Conservation (phyloP, 2,113 vertebrate genomes). For the Megaceryle maxima region DNA sequence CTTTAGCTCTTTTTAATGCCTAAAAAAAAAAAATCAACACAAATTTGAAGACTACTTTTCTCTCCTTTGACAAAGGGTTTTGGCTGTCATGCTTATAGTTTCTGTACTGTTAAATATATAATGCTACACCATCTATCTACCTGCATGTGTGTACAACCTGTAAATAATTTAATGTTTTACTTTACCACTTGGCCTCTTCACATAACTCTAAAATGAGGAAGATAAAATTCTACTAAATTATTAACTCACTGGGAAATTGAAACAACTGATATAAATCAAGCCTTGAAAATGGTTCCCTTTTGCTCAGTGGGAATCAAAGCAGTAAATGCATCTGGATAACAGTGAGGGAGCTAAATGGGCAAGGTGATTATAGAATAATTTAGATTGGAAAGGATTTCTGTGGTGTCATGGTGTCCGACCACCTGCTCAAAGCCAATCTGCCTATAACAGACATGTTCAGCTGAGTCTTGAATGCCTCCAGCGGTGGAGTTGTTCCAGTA, state of each 20-base stretch:
- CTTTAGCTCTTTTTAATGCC: not conserved
- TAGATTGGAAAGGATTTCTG: not conserved
- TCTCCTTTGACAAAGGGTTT: not conserved
- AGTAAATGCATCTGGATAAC: not conserved
- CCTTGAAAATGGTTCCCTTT: not conserved
- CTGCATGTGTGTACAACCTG: not conserved
- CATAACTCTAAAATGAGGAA: not conserved
- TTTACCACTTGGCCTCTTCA: not conserved
- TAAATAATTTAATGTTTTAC: conserved; percentile 50
- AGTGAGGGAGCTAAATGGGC: not conserved
- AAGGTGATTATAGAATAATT: not conserved
- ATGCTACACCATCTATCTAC: conserved; percentile 6
- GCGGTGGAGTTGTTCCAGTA: not conserved
- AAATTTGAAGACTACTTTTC: not conserved
- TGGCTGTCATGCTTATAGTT: not conserved
- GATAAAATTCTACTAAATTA: conserved; percentile 47
- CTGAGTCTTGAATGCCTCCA: not conserved
- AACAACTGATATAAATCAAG: not conserved
- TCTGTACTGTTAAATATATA: conserved; percentile 1
- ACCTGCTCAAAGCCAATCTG: not conserved
- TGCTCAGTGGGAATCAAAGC: conserved; percentile 14
- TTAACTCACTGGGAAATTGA: conserved; percentile 41
- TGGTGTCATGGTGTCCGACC: not conserved
- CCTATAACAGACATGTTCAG: not conserved
- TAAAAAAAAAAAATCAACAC: not conserved